Conservation (phyloP, 2,113 vertebrate species). For the Chrysemys picta region DNA sequence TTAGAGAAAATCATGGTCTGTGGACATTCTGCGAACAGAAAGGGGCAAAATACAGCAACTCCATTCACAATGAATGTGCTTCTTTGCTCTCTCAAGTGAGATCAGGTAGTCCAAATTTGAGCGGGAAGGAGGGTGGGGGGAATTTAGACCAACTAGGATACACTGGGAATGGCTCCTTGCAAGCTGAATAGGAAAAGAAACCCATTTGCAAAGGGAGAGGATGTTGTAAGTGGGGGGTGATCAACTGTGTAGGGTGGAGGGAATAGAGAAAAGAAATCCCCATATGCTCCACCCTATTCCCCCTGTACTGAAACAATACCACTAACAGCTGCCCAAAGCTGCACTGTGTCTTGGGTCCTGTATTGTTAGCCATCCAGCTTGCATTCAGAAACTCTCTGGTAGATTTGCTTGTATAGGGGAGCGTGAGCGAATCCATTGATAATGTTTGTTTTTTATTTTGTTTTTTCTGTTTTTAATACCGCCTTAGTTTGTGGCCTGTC, state of each 20-base stretch:
- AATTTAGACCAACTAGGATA: not conserved
- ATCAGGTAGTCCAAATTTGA: slow-evolving; percentile 3
- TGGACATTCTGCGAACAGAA: not conserved
- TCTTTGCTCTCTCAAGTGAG: not conserved
- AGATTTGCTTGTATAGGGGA: not conserved
- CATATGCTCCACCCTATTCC: not conserved
- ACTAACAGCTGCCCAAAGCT: not conserved
- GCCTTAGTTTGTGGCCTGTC: slow-evolving; percentile 80
- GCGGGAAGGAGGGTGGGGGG: not conserved
- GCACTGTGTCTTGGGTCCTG: not conserved
- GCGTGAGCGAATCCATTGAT: slow-evolving; percentile 41
- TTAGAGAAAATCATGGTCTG: not conserved
- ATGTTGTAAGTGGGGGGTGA: not conserved
- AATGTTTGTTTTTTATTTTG: slow-evolving; percentile 39
- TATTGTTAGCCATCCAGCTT: not conserved
- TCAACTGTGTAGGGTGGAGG: not conserved
- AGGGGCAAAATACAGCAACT: not conserved
- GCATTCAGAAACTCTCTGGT: not conserved
- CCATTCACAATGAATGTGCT: not conserved
- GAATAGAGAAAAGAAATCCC: not conserved
- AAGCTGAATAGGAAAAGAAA: rapidly evolving
- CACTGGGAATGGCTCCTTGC: slow-evolving; percentile 13
- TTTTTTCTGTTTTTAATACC: slow-evolving; percentile 71
- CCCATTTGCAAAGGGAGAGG: rapidly evolving
- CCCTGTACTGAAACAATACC: not conserved